Percentiles rank a stretch among this genome's conserved stretches.
Conservation (phyloP, 1,140 invertebrate species). For the Coptotermes formosanus region DNA sequence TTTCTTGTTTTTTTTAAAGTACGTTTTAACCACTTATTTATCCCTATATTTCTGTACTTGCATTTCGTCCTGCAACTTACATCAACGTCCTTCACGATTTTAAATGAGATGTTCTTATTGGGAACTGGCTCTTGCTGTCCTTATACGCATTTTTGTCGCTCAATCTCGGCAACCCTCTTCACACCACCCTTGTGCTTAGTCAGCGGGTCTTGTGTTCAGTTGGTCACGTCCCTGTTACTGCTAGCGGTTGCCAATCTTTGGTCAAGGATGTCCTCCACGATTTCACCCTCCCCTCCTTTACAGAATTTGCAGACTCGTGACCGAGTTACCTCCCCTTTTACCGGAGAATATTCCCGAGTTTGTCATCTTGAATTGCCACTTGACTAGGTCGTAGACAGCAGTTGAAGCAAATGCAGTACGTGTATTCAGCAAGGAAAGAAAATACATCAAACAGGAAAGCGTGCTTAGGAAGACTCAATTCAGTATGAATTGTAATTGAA, state of each 20-base stretch:
- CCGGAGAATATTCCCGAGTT: background rate
- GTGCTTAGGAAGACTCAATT: background rate
- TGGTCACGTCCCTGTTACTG: background rate
- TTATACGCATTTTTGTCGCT: background rate
- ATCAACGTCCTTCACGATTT: no score
- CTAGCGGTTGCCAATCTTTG: background rate
- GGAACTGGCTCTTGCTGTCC: background rate
- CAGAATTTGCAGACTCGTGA: background rate
- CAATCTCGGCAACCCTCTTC: no score
- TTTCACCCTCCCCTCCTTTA: background rate
- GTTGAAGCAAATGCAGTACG: background rate
- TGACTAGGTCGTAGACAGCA: background rate
- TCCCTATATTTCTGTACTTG: background rate
- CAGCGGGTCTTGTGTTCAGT: background rate
- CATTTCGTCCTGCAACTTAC: background rate
- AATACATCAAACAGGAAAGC: background rate
- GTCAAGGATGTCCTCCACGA: background rate
- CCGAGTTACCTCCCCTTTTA: background rate
- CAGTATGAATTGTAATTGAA: background rate
- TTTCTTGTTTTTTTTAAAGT: no score
- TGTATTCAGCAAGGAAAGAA: background rate
- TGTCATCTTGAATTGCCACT: conserved; percentile 9
- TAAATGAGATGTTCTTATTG: no score
- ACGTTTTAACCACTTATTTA: no score
- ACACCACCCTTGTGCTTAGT: background rate